These are phyloP conservation scores for Apocheima hispidaria DNA, from an alignment of 2,888 invertebrate species.

Conservation along the genomic window DNA sequence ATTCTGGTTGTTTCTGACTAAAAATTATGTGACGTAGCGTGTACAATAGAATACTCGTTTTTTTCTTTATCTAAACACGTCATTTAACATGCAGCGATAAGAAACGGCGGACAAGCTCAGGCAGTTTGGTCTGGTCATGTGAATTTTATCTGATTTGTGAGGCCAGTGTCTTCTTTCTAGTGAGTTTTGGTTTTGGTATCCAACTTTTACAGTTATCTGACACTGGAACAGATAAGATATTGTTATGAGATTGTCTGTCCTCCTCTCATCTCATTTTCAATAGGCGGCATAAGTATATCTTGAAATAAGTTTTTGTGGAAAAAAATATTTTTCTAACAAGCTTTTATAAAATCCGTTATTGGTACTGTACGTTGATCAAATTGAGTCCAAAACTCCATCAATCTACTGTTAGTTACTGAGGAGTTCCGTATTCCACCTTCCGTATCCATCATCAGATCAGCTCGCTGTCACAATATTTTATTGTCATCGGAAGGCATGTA, in stretches of 20 bases:
- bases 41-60: background rate
- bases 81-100: conserved; percentile 3
- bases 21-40: background rate
- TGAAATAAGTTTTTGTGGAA: too few species aligned
- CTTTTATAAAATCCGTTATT: too few species aligned
- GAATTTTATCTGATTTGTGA: conserved; percentile 25
- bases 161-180: background rate
- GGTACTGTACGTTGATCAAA: too few species aligned
- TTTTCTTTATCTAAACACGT: conserved; percentile 5
- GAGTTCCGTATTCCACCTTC: too few species aligned
- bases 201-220: conserved; percentile 11
- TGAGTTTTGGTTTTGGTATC: background rate
- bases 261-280: too few species aligned
- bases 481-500: too few species aligned
- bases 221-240: conserved; percentile 16
- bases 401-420: too few species aligned
- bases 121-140: conserved; percentile 30
- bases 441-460: too few species aligned
- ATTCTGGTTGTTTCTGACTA: background rate
- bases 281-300: too few species aligned
- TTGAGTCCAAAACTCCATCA: too few species aligned
- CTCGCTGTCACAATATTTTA: too few species aligned
- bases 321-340: too few species aligned
- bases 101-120: background rate
- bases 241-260: background rate